Evolutionary conservation across 2,797 vertebrate species (phyloP), one percentile per base, ranked within the genome.

Genomic region (Bovichtus variegatus): DNA sequence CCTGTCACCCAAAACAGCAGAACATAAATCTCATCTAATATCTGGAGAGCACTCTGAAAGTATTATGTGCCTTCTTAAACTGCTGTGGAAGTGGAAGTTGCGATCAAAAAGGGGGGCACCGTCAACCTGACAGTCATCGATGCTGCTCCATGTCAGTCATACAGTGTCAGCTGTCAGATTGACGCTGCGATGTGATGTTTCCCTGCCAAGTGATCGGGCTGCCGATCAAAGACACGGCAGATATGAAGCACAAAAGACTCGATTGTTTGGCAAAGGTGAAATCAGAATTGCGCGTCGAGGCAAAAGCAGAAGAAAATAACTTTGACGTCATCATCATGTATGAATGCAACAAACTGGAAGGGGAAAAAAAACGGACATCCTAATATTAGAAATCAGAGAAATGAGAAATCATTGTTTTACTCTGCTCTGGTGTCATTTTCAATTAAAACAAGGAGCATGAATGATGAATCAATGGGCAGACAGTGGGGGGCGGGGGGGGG

Each of bases 1-100:
- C 94, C 96, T 40, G 95, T 96, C 53, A 94, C 93, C 82, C 96
- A 94, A 83, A 94, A 92, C 43, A 92, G 90, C 71, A 95, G 93
- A 88, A 95, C 93, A 76, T 97, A 95, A 95, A 80, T 71, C 38
- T 77, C 80, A 60, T 84, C 34, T 70, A 76, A 77, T 84, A 74
- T 70, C 77, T 70, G 81, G 67, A 80, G 86, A 83, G 89, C 78
- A 67, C 83, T 85, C 68, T 78, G 23, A 87, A 79, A 79, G 77
- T 72, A 80, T 83, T 65, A 86, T 62, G 91, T 93, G 92, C 88
- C 93, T 93, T 92, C 82, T 86, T 47, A 65, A 50, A 81, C 83
- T 77, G 86, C 81, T 85, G n/a, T n/a, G n/a, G n/a, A n/a, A 66
- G 80, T 27, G 76, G 74, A 87, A 59, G 4, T 76, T 12, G 25